Evolutionary conservation across 1,140 invertebrate genomes (phyloP).

Genomic region (Sarcophaga peregrina): DNA sequence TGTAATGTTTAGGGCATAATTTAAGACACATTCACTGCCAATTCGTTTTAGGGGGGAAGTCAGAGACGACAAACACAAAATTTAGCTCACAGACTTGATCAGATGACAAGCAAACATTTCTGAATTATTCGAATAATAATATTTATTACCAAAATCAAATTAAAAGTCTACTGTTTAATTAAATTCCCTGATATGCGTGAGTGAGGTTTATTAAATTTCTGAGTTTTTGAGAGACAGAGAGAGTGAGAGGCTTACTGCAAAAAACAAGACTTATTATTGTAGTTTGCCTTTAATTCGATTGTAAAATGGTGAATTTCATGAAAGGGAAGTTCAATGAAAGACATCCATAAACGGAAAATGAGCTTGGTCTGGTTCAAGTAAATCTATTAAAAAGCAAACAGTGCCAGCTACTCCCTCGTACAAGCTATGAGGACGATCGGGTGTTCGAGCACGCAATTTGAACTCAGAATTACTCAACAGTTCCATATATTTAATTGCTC

Average conservation of each 20-base stretch:
- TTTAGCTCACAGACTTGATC: not conserved
- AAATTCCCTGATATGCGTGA: conserved; percentile 38
- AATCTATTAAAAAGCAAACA: conserved; percentile 83
- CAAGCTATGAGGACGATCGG: conserved; percentile 84
- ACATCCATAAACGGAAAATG: conserved; percentile 89
- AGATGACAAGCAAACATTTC: conserved; percentile 1
- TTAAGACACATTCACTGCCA: conserved; percentile 33
- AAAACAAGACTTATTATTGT: conserved; percentile 5
- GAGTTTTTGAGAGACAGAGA: not conserved
- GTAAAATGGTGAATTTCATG: not conserved
- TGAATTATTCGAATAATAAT: not conserved
- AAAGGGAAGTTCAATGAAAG: conserved; percentile 66
- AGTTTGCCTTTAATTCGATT: conserved; percentile 5
- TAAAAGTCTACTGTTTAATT: conserved; percentile 12
- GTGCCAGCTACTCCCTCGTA: conserved; percentile 90
- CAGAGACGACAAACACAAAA: not conserved
- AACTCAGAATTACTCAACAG: conserved; percentile 80
- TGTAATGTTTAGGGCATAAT: not conserved
- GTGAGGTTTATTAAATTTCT: conserved; percentile 21
- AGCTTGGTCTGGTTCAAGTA: conserved; percentile 78
- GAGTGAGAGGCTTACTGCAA: not conserved
- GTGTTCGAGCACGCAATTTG: conserved; percentile 74
- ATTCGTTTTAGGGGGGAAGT: not conserved
- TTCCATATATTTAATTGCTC: conserved; percentile 81
- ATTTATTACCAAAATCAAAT: not conserved